Evolutionary conservation across 2,113 vertebrate genomes (phyloP).

Genomic region (Penelope pileata): DNA sequence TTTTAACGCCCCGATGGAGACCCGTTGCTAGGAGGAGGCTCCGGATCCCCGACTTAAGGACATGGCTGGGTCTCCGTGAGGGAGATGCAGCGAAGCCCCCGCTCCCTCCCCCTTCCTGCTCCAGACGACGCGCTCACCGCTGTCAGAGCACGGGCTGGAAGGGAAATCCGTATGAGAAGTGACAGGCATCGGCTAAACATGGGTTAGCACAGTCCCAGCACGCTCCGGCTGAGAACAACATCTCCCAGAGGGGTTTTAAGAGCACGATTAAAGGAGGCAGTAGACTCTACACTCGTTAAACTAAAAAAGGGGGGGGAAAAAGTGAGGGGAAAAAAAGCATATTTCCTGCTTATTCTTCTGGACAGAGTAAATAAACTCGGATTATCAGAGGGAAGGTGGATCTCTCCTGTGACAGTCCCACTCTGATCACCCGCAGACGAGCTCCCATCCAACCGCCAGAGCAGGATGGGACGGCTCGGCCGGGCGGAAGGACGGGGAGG

Average conservation of each 20-base stretch:
- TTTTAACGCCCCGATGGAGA: background rate
- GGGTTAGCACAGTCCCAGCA: slow-evolving; percentile 9
- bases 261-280: slow-evolving; percentile 23
- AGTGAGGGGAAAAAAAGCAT: accelerated
- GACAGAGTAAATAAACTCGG: background rate
- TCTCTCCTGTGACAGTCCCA: background rate
- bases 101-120: background rate
- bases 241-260: slow-evolving; percentile 33
- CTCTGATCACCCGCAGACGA: accelerated
- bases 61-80: background rate
- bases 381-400: background rate
- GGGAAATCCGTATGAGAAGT: slow-evolving; percentile 30
- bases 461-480: background rate
- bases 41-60: background rate
- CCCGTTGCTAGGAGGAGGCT: background rate
- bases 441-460: background rate
- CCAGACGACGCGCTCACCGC: background rate
- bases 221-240: slow-evolving; percentile 11
- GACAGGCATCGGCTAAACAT: slow-evolving; percentile 44
- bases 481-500: accelerated
- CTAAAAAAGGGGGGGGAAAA: background rate
- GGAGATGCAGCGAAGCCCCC: background rate
- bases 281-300: background rate
- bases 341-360: background rate
- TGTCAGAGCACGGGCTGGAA: background rate